phyloP scores from a whole-genome alignment of 1,140 invertebrate species.

The Ditylenchus dipsaci region DNA sequence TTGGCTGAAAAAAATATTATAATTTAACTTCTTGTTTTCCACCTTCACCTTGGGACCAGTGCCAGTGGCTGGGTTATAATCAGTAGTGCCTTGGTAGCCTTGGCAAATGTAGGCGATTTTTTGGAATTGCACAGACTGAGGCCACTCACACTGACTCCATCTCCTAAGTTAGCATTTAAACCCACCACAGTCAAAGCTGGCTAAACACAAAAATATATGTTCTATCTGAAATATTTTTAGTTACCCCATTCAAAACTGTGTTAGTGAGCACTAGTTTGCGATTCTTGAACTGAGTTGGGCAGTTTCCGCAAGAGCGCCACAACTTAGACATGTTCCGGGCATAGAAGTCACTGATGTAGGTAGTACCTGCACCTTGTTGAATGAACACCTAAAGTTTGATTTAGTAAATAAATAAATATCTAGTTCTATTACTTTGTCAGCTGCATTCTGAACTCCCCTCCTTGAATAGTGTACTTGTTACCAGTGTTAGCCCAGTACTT shows the following conservation, averaged over 20 bases:
- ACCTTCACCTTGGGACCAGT: background rate
- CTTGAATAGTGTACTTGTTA: slow-evolving; percentile 5
- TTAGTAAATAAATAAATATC: background rate
- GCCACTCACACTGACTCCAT: background rate
- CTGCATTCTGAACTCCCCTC: slow-evolving; percentile 6
- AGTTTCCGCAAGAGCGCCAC: slow-evolving; percentile 7
- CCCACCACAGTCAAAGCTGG: background rate
- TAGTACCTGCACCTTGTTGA: slow-evolving; percentile 1
- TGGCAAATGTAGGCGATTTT: background rate
- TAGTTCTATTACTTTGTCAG: background rate
- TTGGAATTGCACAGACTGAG: background rate
- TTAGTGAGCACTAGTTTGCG: slow-evolving; percentile 1
- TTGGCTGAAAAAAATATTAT: too few species aligned
- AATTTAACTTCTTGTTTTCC: background rate
- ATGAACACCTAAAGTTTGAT: background rate
- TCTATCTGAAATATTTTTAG: background rate
- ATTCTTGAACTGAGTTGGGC: background rate
- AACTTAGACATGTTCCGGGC: background rate
- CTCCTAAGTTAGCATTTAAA: background rate
- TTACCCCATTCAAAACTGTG: background rate
- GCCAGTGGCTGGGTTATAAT: background rate
- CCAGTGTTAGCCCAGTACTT: background rate
- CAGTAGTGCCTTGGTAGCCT: background rate
- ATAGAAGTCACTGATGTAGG: slow-evolving; percentile 8
- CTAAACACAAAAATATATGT: background rate